Conservation (phyloP, 2,888 invertebrate genomes). For the Chalcosyrphus nemorum region DNA sequence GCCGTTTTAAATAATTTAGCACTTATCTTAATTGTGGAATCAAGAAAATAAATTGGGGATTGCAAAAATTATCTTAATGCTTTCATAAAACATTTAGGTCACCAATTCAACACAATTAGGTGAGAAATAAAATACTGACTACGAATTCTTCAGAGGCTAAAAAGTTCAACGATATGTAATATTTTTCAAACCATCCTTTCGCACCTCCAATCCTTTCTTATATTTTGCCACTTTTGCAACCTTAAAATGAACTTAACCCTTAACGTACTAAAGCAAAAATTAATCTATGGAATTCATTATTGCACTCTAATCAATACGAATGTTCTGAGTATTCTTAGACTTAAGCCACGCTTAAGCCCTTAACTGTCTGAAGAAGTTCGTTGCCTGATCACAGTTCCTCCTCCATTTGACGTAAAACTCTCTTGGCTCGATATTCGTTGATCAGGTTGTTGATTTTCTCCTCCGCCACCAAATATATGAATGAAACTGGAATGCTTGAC, state of each 20-base stretch:
- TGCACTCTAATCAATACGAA: constrained; percentile 7
- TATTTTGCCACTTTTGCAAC: not conserved
- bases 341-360: not conserved
- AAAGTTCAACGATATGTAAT: too few relatives aligned
- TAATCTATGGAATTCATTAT: constrained; percentile 32
- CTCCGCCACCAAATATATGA: constrained; percentile 78
- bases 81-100: too few relatives aligned
- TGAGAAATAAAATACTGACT: too few relatives aligned
- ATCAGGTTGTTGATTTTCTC: constrained; percentile 57
- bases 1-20: too few relatives aligned
- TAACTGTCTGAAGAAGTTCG: constrained; percentile 57
- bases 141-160: too few relatives aligned
- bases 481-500: constrained; percentile 81
- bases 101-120: too few relatives aligned
- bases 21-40: too few relatives aligned
- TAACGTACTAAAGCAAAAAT: not conserved
- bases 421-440: constrained; percentile 44
- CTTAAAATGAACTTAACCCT: not conserved
- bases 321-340: constrained; percentile 57
- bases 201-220: not conserved
- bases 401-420: constrained; percentile 47
- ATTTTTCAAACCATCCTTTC: too few relatives aligned
- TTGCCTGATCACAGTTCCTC: constrained; percentile 8
- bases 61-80: too few relatives aligned
- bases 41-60: too few relatives aligned